Base-by-base conservation (phyloP, 2,113 vertebrate species). In the Lathamus discolor region DNA sequence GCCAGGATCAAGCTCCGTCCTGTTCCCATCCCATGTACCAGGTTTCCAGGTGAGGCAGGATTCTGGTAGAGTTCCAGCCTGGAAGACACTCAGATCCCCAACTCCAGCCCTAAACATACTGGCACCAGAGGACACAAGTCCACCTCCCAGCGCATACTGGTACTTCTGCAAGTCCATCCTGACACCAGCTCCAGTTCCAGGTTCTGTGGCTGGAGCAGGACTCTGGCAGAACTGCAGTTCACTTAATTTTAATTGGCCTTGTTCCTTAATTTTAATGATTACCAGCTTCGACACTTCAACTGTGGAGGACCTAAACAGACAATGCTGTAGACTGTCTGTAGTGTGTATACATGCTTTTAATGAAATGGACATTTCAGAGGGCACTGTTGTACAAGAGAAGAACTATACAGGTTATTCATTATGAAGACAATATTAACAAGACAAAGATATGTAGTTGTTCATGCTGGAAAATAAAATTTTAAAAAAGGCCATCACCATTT, bases 211-310 rank as follows among this genome's bases (percentile, higher is more conserved):
- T 67, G 48, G 15, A 78, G 59, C 9, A 78, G 61, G 43, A 69
- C 57, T 73, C 48, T 57, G 70, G 31, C 61, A 44, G 33, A 51
- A 63, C 22, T 74, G 33, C 61, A 35, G 43, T 37, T 89, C 0
- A 2, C 29, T n/a, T n/a, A n/a, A n/a, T n/a, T n/a, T n/a, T n/a
- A n/a, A 63, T 10, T 0, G 3, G 39, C n/a, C 29, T 79, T 35
- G 7, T 75, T 79, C 35, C 48, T 64, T 68, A 68, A 57, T 51
- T 43, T 64, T 68, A 68, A 57, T 51, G 33, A n/a, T 67, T 52
- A 57, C 22, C 48, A 79, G 20, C 37, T 87, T 68, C 43, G 63
- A n/a, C 12, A 17, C 7, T 82, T 54, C 4, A 67, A 29, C 52
- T 77, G 59, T 46, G 62, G 35, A 89, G 20, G 37, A 73, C 18